phyloP scores from a whole-genome alignment of 1,140 invertebrate genomes.

The Heliconius nattereri region DNA sequence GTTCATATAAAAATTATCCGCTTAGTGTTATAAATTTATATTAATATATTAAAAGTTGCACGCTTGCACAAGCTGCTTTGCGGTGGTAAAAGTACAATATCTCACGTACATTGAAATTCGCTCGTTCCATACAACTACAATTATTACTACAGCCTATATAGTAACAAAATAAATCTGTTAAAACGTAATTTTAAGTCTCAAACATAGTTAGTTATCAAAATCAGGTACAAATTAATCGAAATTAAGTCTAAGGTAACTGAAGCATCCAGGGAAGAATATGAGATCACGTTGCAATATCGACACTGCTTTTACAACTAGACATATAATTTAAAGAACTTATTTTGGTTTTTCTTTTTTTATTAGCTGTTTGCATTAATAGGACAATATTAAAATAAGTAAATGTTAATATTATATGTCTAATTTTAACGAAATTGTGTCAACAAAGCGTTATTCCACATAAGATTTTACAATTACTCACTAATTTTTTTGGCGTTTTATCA shows the following conservation, averaged over 20 bases:
- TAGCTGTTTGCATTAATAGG: not conserved
- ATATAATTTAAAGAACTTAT: not conserved
- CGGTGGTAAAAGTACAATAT: constrained; percentile 66
- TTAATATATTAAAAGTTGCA: constrained; percentile 65
- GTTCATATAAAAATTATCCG: constrained; percentile 41
- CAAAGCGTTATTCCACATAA: constrained; percentile 40
- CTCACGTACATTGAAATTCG: constrained; percentile 68
- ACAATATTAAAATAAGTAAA: not conserved
- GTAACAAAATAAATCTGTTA: constrained; percentile 74
- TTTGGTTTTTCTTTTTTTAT: not conserved
- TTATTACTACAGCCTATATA: constrained; percentile 54
- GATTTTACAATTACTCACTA: constrained; percentile 41
- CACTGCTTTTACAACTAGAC: constrained; percentile 36
- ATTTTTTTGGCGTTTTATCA: constrained; percentile 69
- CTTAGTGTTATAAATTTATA: constrained; percentile 57
- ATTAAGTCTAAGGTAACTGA: constrained; percentile 78
- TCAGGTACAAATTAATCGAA: constrained; percentile 79
- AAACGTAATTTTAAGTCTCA: constrained; percentile 69
- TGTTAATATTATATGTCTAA: not conserved
- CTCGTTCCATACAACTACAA: constrained; percentile 64
- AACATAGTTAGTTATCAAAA: constrained; percentile 69
- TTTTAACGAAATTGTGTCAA: constrained; percentile 23
- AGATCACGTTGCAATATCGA: constrained; percentile 63
- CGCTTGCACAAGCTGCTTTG: constrained; percentile 68
- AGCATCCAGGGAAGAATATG: constrained; percentile 70